Base-by-base conservation (phyloP, 2,113 vertebrate species). In the Callipepla squamata region DNA sequence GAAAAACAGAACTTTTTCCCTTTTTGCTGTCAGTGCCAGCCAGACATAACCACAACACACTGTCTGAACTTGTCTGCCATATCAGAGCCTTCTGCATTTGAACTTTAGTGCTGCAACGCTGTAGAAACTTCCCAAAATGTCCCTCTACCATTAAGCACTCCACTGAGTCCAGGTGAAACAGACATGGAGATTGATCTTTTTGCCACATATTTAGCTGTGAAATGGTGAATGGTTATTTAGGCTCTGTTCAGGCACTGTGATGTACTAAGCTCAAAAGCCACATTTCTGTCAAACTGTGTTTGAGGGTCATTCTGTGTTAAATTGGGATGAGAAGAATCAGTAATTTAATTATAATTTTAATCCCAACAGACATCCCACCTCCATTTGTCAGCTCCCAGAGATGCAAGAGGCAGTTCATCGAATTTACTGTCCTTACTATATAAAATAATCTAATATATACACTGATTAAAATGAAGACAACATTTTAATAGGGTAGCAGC, bases 401-500 rank as follows among this genome's bases (percentile, higher is more conserved):
- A 80, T 45, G 73, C 63, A 87, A 58, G 74, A 92, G 23, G 32
- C 34, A 66, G 53, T 90, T 95, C 63, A 68, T 89, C 93, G 58
- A 92, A 90, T 86, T 38, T 69, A 87, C 23, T 26, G 26, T 53
- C 47, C 78, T 19, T 36, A 58, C 62, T 51, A 92, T 84, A 94
- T 55, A 94, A 93, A 96, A 90, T 78, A 76, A 59, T 88, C 15
- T 80, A 44, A 92, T 96, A 84, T 73, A 92, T 77, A 20, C 68
- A 50, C 80, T 89, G 85, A 94, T 94, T 96, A 93, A 90, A 94
- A 78, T 87, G 59, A 96, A 61, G 85, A 76, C 79, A 88, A 57
- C 83, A 47, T 95, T 97, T 96, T 93, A 89, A 88, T 73, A 32
- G 76, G 67, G 66, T 92, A 90, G 90, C 94, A 80, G 93, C 95